Percentiles rank a stretch among this genome's conserved stretches.
Evolutionary conservation across 2,888 invertebrate species (phyloP).

Genomic region (Sialis fuliginosa): DNA sequence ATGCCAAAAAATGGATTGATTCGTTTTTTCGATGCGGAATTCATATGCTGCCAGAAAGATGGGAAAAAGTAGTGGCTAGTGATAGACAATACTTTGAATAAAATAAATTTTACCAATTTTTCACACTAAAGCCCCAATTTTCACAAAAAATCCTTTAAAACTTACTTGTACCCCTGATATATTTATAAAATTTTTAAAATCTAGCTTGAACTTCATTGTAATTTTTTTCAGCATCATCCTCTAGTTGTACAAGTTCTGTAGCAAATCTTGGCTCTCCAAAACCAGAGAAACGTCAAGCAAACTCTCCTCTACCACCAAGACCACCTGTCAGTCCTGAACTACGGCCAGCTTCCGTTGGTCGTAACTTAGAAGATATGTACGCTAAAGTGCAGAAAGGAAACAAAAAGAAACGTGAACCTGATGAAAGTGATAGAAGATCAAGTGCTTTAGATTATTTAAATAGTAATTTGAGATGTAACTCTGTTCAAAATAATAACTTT

Average conservation of each 20-base stretch:
- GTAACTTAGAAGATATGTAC: constrained; percentile 76
- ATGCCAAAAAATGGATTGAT: no score
- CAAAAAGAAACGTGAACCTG: constrained; percentile 30
- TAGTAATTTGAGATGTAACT: constrained; percentile 9
- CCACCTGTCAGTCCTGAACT: constrained; percentile 26
- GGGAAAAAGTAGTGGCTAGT: no score
- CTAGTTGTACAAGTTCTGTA: constrained; percentile 49
- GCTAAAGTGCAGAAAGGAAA: constrained; percentile 68
- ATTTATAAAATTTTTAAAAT: neutral
- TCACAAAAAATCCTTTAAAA: no score
- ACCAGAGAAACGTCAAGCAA: constrained; percentile 77
- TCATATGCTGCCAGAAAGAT: no score
- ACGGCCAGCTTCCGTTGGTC: constrained; percentile 15
- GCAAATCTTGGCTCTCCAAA: constrained; percentile 71
- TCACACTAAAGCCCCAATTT: no score
- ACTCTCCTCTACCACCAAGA: constrained; percentile 73
- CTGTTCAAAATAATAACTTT: constrained; percentile 17
- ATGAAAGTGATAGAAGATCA: constrained; percentile 20
- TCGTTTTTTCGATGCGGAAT: no score
- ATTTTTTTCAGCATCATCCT: constrained; percentile 42
- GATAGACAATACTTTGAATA: no score
- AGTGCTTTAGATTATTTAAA: constrained; percentile 19
- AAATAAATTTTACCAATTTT: no score
- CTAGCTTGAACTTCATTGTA: constrained; percentile 1
- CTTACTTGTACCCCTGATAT: no score